A percentile compares a stretch with the other conserved stretches of the same genome.
Evolutionary conservation across 2,797 vertebrate genomes (phyloP).

Genomic region (Remorina albescens): DNA sequence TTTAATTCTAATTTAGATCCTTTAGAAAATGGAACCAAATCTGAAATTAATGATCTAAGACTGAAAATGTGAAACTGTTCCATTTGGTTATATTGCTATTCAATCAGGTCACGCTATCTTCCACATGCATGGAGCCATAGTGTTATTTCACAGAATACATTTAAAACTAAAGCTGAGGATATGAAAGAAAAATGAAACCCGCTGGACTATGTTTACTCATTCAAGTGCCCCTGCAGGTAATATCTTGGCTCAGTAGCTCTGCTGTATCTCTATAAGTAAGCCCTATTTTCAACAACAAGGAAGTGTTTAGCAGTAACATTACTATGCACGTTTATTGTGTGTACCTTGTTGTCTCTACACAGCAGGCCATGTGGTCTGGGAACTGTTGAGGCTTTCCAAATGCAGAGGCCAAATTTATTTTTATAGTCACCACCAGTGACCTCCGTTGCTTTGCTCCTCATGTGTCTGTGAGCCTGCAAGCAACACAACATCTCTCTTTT

Average conservation of each 20-base stretch:
- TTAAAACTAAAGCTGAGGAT: conserved; percentile 60
- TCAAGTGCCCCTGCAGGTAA: conserved; percentile 51
- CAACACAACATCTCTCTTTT: not conserved
- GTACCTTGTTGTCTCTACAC: conserved; percentile 46
- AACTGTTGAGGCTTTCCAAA: conserved; percentile 33
- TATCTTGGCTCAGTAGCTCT: conserved; percentile 36
- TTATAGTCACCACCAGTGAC: conserved; percentile 26
- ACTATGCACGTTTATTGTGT: conserved; percentile 48
- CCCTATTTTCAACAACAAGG: conserved; percentile 32
- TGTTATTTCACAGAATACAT: conserved; percentile 54
- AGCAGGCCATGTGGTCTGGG: conserved; percentile 18
- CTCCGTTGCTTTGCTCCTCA: conserved; percentile 32
- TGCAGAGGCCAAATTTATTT: conserved; percentile 40
- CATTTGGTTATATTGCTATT: conserved; percentile 27
- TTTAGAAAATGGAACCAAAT: not conserved
- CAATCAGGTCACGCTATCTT: not conserved
- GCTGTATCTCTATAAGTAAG: conserved; percentile 33
- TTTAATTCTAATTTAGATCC: not conserved
- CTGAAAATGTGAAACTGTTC: conserved; percentile 9
- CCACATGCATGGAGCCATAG: conserved; percentile 11
- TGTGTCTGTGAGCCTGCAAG: conserved; percentile 19
- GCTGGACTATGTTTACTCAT: conserved; percentile 61
- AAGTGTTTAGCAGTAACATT: conserved; percentile 50
- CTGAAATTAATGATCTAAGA: conserved; percentile 10
- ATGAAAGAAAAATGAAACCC: conserved; percentile 53